Evolutionary conservation across 2,113 vertebrate genomes (phyloP), one percentile per base, ranked within the genome.

Genomic region (Fukomys damarensis): DNA sequence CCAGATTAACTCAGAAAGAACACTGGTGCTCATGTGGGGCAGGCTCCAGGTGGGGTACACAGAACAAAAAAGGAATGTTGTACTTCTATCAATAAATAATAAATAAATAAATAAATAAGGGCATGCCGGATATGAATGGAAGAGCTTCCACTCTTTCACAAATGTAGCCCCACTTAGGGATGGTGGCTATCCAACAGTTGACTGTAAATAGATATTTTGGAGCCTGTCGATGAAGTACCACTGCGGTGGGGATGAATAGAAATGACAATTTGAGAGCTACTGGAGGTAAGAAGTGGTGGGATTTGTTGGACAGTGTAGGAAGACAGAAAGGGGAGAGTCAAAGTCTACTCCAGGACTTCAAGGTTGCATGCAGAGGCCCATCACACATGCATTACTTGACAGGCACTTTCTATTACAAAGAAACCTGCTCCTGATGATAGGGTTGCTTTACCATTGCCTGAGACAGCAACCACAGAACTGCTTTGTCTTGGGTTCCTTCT

Each of bases 21-120:
- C 52, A 38, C 30, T 41, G 24, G n/a, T 13, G 1, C 54, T 58
- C 7, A 1, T 19, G 2, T 38, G 10, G 2, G 2, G 3, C 14
- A 63, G 49, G 61, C 43, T 85, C n/a, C 11, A 54, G 20, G 2
- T 5, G 10, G 24, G 13, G 16, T 22, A 19, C 7, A 2, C 24
- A 9, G 49, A 74, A 41, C 19, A 54, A 81, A 52, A 59, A 7
- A 41, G 46, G 13, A 58, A 79, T 32, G 5, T 10, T 63, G 4
- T 12, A 49, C 14, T 63, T 61, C 58, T 68, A 74, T 11, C 49
- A 97, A 66, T 70, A 86, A 79, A 63, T 35, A 74, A 66, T 32
- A n/a, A n/a, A n/a, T n/a, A n/a, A n/a, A n/a, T n/a, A n/a, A 97
- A 66, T 70, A 86, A 79, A 63, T 35, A 74, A 66, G 28, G 41